A percentile compares a stretch with the other conserved stretches of the same genome.
Conservation (phyloP, 1,140 invertebrate genomes). For the Aphis gossypii region DNA sequence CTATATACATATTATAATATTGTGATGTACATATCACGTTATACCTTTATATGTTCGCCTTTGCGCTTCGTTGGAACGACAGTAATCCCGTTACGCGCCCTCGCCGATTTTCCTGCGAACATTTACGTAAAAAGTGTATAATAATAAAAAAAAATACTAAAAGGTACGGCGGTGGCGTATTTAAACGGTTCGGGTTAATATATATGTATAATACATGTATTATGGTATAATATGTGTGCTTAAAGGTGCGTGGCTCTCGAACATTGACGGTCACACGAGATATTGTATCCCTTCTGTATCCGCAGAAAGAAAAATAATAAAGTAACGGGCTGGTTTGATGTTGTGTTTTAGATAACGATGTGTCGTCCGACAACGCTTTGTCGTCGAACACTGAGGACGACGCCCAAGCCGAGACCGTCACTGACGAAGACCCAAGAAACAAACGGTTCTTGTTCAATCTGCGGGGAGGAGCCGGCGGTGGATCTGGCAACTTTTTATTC, state of each 20-base stretch:
- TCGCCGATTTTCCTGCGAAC: not conserved
- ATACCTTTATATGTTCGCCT: not conserved
- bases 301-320: not conserved
- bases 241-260: not conserved
- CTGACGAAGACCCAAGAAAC: constrained; percentile 77
- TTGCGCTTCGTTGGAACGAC: not conserved
- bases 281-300: constrained; percentile 1
- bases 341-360: constrained; percentile 46
- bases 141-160: not conserved
- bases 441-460: constrained; percentile 78
- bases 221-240: not conserved
- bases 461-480: constrained; percentile 68
- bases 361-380: not conserved
- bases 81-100: not conserved
- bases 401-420: constrained; percentile 67
- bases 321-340: not conserved
- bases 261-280: not conserved
- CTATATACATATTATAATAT: not conserved
- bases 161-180: not conserved
- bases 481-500: constrained; percentile 85
- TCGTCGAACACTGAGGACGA: constrained; percentile 63
- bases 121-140: not conserved
- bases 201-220: not conserved
- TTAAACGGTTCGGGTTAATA: not conserved
- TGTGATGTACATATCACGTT: not conserved